Conservation (phyloP, 2,888 invertebrate species). For the Lasioglossum zephyrum region DNA sequence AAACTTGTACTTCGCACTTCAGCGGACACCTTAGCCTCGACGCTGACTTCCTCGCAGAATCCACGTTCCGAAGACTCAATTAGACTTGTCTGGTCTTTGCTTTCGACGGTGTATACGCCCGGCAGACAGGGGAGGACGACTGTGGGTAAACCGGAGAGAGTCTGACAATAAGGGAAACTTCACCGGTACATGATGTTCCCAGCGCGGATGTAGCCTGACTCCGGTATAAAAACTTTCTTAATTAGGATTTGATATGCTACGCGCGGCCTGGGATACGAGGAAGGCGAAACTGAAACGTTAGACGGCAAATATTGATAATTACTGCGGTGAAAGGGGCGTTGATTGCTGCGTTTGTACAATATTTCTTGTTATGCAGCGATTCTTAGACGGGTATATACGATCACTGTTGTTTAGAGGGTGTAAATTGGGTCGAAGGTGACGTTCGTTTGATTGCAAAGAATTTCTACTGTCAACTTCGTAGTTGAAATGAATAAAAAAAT, state of each 20-base stretch:
- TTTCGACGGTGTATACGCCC: not conserved
- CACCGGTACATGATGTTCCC: not conserved
- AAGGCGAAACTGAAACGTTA: not conserved
- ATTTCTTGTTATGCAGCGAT: not conserved
- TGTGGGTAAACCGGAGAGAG: not conserved
- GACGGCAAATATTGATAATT: not conserved
- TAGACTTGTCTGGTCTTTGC: conserved; percentile 18
- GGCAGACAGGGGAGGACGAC: not conserved
- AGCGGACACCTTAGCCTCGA: not conserved
- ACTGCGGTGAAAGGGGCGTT: not conserved
- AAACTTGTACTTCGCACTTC: conserved; percentile 20
- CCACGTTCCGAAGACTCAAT: conserved; percentile 15
- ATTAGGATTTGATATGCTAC: not conserved
- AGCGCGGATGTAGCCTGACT: not conserved
- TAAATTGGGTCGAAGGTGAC: no score
- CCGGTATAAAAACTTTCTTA: conserved; percentile 2
- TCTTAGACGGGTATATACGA: no score
- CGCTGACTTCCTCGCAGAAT: not conserved
- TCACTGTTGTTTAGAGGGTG: no score
- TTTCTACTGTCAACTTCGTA: no score
- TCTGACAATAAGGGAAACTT: conserved; percentile 14
- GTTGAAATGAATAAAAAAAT: no score
- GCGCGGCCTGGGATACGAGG: not conserved
- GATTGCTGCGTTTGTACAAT: not conserved
- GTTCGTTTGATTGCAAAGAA: no score